phyloP scores from a whole-genome alignment of 2,888 invertebrate genomes.

The Nebria salina region DNA sequence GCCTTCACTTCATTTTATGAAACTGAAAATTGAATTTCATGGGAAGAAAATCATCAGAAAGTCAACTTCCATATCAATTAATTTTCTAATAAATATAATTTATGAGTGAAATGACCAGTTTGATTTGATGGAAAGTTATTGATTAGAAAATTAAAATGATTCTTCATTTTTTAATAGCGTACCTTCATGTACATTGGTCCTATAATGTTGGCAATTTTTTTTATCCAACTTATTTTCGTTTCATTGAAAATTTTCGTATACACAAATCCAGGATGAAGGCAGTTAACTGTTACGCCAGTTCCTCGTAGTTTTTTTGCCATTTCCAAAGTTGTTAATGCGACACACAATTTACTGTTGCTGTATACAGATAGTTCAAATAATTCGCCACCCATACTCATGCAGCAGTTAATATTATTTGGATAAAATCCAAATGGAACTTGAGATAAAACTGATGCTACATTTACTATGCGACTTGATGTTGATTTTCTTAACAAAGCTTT shows the following conservation, averaged over 20 bases:
- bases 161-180: not conserved
- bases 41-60: too few relatives aligned
- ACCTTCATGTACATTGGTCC: slow-evolving; percentile 20
- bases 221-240: not conserved
- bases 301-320: slow-evolving; percentile 56
- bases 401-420: slow-evolving; percentile 44
- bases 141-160: not conserved
- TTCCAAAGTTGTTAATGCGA: slow-evolving; percentile 57
- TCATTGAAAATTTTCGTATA: slow-evolving; percentile 53
- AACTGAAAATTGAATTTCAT: too few relatives aligned
- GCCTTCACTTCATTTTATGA: not conserved
- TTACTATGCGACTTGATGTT: slow-evolving; percentile 58
- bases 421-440: slow-evolving; percentile 33
- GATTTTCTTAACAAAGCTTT: slow-evolving; percentile 58
- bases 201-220: not conserved
- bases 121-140: too few relatives aligned
- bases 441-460: slow-evolving; percentile 55
- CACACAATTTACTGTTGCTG: slow-evolving; percentile 59
- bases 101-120: too few relatives aligned
- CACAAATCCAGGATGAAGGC: slow-evolving; percentile 59
- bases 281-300: slow-evolving; percentile 57
- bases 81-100: too few relatives aligned
- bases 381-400: slow-evolving; percentile 30
- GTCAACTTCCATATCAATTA: too few relatives aligned
- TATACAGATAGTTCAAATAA: slow-evolving; percentile 53